These are phyloP conservation scores for Tupiocoris notatus DNA, from an alignment of 2,888 invertebrate genomes.

Conservation along the genomic window DNA sequence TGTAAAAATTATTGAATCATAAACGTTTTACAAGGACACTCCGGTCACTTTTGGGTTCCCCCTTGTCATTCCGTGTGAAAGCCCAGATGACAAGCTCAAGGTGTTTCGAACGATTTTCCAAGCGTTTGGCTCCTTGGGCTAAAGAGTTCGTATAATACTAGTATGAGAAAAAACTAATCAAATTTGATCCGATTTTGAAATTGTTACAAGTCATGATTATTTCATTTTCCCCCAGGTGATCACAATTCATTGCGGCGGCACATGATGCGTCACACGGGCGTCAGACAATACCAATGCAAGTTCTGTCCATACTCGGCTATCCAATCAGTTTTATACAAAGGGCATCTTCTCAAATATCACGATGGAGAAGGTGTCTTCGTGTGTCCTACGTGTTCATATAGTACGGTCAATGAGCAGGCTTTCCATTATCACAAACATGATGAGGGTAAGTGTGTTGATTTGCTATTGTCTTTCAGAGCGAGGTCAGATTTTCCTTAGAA, in stretches of 20 bases:
- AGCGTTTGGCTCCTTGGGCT: neutral
- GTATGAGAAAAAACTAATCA: neutral
- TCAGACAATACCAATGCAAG: conserved; percentile 73
- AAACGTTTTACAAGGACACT: no score
- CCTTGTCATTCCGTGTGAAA: no score
- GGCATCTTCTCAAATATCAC: conserved; percentile 76
- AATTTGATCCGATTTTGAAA: neutral
- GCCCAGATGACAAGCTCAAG: no score
- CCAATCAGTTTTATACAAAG: conserved; percentile 74
- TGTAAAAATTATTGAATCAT: no score
- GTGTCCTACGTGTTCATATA: conserved; percentile 60
- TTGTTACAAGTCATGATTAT: neutral
- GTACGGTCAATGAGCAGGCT: conserved; percentile 59
- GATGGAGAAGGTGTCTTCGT: conserved; percentile 60
- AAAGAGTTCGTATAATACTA: neutral
- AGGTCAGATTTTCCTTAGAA: no score
- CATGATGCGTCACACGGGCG: conserved; percentile 73
- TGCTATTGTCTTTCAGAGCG: neutral
- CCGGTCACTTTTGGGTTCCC: no score
- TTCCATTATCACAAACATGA: conserved; percentile 19
- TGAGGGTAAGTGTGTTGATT: neutral
- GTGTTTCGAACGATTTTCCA: no score
- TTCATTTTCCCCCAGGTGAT: conserved; percentile 67
- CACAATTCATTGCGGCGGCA: conserved; percentile 80
- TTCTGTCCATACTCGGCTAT: conserved; percentile 78